Conservation (phyloP, 2,113 vertebrate genomes). For the Parus major region DNA sequence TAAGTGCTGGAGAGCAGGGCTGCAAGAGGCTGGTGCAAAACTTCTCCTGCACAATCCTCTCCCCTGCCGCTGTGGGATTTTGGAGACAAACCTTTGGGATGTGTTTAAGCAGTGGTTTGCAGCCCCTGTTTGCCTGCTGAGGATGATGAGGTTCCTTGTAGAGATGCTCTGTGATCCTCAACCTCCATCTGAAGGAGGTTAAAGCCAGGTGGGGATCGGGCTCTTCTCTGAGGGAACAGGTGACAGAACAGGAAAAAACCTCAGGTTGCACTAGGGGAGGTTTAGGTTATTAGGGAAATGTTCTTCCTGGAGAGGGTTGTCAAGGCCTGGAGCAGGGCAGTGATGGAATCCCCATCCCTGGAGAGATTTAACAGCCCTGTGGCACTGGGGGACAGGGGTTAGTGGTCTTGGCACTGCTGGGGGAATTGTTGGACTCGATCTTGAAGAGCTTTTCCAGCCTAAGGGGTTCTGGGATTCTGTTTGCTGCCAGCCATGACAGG, state of each 20-base stretch:
- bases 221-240: background rate
- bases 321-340: background rate
- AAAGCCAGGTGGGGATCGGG: accelerated
- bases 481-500: background rate
- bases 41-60: background rate
- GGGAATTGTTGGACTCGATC: accelerated
- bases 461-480: background rate
- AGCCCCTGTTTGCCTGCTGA: accelerated
- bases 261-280: background rate
- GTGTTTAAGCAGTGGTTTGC: background rate
- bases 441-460: background rate
- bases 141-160: background rate
- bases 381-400: background rate
- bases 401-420: background rate
- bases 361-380: background rate
- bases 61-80: background rate
- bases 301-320: background rate
- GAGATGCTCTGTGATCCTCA: background rate
- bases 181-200: background rate
- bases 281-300: background rate
- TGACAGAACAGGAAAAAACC: background rate
- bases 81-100: background rate
- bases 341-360: background rate
- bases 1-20: background rate
- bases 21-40: background rate